These are phyloP conservation scores for Xestia sexstrigata DNA, from an alignment of 2,888 invertebrate species.

Conservation along the genomic window DNA sequence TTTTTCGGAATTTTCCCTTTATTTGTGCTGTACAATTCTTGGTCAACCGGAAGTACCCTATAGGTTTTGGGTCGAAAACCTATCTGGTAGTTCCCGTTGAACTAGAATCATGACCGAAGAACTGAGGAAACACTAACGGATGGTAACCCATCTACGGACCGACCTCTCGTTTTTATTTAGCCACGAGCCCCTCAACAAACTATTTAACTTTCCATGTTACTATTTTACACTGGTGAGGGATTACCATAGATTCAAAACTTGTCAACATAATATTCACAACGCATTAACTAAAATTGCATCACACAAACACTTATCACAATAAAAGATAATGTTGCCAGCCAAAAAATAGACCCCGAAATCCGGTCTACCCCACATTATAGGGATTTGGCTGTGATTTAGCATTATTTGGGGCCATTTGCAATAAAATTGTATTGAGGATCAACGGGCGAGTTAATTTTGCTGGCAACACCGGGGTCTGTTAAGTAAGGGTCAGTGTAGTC, in stretches of 20 bases:
- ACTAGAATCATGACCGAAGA: too few species aligned
- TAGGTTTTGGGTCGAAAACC: too few species aligned
- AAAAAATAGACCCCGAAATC: constrained; percentile 75
- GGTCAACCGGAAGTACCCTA: too few species aligned
- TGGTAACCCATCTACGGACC: background rate
- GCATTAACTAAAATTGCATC: constrained; percentile 64
- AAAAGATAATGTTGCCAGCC: constrained; percentile 81
- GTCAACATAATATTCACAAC: constrained; percentile 30
- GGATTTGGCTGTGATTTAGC: constrained; percentile 86
- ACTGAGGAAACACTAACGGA: background rate
- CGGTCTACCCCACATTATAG: constrained; percentile 76
- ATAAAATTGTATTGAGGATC: constrained; percentile 86
- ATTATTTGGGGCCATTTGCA: constrained; percentile 85
- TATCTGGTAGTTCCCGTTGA: too few species aligned
- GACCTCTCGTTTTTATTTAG: background rate
- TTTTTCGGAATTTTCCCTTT: too few species aligned
- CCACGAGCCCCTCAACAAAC: background rate
- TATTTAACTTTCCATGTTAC: background rate
- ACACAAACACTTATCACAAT: constrained; percentile 84
- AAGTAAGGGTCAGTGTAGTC: constrained; percentile 67
- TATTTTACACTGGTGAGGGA: background rate
- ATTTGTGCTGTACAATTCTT: too few species aligned
- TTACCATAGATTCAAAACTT: background rate
- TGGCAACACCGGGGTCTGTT: constrained; percentile 72
- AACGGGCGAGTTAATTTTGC: constrained; percentile 81